Evolutionary conservation across 2,797 vertebrate species (phyloP).

Genomic region (Xenopus petersii): DNA sequence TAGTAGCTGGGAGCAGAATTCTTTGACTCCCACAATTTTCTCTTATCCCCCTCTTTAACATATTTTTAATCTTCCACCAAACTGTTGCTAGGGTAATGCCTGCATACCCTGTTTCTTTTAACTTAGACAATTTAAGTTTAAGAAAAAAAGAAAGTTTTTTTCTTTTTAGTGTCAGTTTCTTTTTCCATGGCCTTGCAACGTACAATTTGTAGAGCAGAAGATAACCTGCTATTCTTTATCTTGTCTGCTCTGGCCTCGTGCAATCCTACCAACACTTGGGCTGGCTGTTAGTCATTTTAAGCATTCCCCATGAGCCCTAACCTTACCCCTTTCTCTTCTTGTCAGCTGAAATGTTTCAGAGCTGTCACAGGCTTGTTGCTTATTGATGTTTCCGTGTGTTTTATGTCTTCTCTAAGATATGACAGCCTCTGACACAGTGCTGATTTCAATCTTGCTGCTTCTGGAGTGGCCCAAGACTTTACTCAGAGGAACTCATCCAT

Average conservation of each 20-base stretch:
- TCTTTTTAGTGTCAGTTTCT: conserved; percentile 58
- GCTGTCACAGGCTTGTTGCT: conserved; percentile 98
- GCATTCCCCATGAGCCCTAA: conserved; percentile 89
- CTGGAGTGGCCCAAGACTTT: conserved; percentile 73
- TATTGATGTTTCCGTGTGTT: conserved; percentile 99
- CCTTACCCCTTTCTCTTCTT: conserved; percentile 89
- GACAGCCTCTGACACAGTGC: conserved; percentile 91
- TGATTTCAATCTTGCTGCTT: conserved; percentile 95
- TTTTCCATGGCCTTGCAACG: conserved; percentile 79
- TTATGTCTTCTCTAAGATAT: conserved; percentile 96
- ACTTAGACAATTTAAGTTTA: conserved; percentile 57
- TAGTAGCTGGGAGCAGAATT: conserved; percentile 75
- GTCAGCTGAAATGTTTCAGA: conserved; percentile 83
- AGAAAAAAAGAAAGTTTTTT: conserved; percentile 49
- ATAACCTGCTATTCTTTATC: conserved; percentile 98
- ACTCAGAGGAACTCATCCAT: conserved; percentile 74
- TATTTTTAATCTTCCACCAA: conserved; percentile 58
- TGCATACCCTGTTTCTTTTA: conserved; percentile 59
- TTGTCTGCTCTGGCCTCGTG: conserved; percentile 86
- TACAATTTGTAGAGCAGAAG: conserved; percentile 84
- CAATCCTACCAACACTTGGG: conserved; percentile 90
- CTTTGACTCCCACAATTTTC: conserved; percentile 65
- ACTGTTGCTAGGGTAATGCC: conserved; percentile 71
- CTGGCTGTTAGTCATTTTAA: conserved; percentile 85
- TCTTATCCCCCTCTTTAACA: conserved; percentile 53